Evolutionary conservation across 2,797 vertebrate genomes (phyloP).

Genomic region (Okamejei kenojei): DNA sequence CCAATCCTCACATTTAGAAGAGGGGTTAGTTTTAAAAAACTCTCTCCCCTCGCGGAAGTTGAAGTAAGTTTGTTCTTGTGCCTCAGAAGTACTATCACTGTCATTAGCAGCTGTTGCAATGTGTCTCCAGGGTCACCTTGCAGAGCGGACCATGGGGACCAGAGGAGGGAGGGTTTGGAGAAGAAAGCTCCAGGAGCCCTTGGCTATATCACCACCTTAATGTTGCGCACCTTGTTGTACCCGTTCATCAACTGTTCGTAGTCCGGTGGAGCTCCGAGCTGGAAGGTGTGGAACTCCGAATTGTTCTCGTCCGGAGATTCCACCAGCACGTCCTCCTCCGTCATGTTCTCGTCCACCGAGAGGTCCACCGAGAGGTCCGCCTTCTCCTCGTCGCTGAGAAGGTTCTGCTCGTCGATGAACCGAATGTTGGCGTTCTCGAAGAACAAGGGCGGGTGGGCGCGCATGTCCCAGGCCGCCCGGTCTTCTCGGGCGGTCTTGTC

Average conservation of each 20-base stretch:
- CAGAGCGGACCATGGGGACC: neutral
- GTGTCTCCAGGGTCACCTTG: neutral
- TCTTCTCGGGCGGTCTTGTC: conserved; percentile 83
- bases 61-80: neutral
- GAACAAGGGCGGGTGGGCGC: conserved; percentile 73
- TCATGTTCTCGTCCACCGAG: conserved; percentile 64
- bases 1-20: neutral
- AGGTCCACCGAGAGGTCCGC: conserved; percentile 59
- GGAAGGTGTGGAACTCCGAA: conserved; percentile 76
- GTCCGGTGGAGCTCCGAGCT: conserved; percentile 70
- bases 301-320: conserved; percentile 73
- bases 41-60: no score
- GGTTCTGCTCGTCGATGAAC: conserved; percentile 74
- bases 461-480: conserved; percentile 71
- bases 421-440: conserved; percentile 79
- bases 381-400: conserved; percentile 55
- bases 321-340: conserved; percentile 69
- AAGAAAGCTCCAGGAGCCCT: neutral
- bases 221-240: conserved; percentile 74
- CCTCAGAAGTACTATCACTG: neutral
- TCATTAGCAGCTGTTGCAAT: neutral
- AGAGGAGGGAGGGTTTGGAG: neutral
- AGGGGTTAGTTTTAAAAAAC: neutral
- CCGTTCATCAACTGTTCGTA: conserved; percentile 87
- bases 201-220: conserved; percentile 46